phyloP scores from a whole-genome alignment of 2,888 invertebrate species.

The Nineta flava region DNA sequence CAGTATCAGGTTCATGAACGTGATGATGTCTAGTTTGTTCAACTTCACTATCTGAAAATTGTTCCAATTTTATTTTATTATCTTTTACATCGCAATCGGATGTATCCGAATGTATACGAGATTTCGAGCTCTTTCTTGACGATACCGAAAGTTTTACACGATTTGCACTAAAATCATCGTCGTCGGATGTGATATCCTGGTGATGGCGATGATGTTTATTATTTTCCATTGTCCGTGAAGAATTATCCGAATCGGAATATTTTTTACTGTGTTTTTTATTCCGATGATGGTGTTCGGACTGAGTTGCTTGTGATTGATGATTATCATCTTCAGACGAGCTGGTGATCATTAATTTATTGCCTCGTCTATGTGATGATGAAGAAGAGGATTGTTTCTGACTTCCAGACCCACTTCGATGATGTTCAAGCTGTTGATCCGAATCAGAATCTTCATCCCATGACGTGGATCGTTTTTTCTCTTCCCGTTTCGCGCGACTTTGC shows the following conservation, averaged over 20 bases:
- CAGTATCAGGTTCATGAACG: slow-evolving; percentile 22
- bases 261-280: slow-evolving; percentile 28
- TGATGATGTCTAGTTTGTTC: too few relatives aligned
- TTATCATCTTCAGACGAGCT: slow-evolving; percentile 26
- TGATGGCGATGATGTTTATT: slow-evolving; percentile 24
- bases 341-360: slow-evolving; percentile 23
- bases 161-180: slow-evolving; percentile 29
- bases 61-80: slow-evolving; percentile 40
- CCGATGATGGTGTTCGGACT: slow-evolving; percentile 1
- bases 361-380: slow-evolving; percentile 11
- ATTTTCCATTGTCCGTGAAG: slow-evolving; percentile 30
- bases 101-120: slow-evolving; percentile 63
- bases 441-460: slow-evolving; percentile 83
- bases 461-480: slow-evolving; percentile 75
- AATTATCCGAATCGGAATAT: slow-evolving; percentile 33
- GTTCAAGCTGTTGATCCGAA: slow-evolving; percentile 39
- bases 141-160: slow-evolving; percentile 21
- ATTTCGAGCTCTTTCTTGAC: slow-evolving; percentile 48
- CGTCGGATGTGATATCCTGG: slow-evolving; percentile 28
- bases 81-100: slow-evolving; percentile 49
- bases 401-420: slow-evolving; percentile 18
- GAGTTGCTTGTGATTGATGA: neutral
- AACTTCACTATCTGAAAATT: slow-evolving; percentile 41
- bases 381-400: slow-evolving; percentile 20
- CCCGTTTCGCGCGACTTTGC: slow-evolving; percentile 71